Base-by-base conservation (phyloP, 2,888 invertebrate species). In the Cerastoderma edule region DNA sequence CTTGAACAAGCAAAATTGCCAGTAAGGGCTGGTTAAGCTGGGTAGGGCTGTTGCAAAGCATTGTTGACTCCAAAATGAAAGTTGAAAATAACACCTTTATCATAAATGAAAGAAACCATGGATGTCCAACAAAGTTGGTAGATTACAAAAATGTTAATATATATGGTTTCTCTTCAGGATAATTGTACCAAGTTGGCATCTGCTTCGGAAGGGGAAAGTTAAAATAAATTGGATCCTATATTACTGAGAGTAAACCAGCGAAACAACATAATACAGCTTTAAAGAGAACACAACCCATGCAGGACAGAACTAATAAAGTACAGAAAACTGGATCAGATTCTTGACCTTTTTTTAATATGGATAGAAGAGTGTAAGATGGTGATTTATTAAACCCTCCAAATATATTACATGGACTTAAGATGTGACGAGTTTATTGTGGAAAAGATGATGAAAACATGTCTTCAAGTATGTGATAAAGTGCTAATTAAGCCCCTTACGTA, bases 241-340 rank as follows among this genome's bases (percentile, higher is more conserved):
- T 6, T 19, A n/a, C n/a, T n/a, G 5, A 33, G n/a, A 28, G 13
- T 19, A 57, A 33, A 30, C 19, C 10, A 19, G 32, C 33, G 8
- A 57, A 57, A 13, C 16, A 33, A 19, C 4, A 22, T 5, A 33
- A 57, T 24, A 57, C 5, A 33, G 13, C 10, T 24, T 22, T 60
- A n/a, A 60, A 60, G 39, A 35, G 60, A 24, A 4, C 60, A 16
- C 60, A 60, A 27, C 60, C 60, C 10, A 60, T 60, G 60, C 16
- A 6, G 0, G 60, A 60, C 22, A 60, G 39, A 13, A 35, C 60
- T 8, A 60, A 60, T 24, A 60, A 60, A 60, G 39, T 60, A 32
- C 60, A 60, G 39, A 60, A 60, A 60, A 39, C 60, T n/a, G n/a
- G n/a, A n/a, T n/a, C n/a, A n/a, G n/a, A n/a, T n/a, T n/a, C n/a